A percentile compares a stretch with the other conserved stretches of the same genome.
These are phyloP conservation scores for Hyposoter dolosus DNA, from an alignment of 2,888 invertebrate genomes.

Conservation along the genomic window DNA sequence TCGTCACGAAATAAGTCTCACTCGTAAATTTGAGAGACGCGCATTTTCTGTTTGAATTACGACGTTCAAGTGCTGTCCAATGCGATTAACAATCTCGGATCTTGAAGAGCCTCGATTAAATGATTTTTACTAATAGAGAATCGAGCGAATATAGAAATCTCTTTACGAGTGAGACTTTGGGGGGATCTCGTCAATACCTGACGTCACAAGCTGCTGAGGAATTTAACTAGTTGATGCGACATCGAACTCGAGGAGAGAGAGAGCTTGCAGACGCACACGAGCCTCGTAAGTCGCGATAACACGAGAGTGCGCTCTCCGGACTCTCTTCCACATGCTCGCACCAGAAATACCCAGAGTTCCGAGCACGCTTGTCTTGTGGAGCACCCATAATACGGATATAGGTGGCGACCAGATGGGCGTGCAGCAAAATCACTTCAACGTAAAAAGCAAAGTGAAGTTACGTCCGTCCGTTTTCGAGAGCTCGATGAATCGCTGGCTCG, in stretches of 20 bases:
- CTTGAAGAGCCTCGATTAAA: constrained; percentile 17
- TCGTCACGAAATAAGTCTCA: background rate
- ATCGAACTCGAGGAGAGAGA: constrained; percentile 76
- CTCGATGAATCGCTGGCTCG: background rate
- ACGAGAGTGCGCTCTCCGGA: constrained; percentile 68
- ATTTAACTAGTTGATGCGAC: constrained; percentile 46
- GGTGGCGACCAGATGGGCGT: constrained; percentile 24
- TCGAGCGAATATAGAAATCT: constrained; percentile 34
- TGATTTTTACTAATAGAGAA: constrained; percentile 59
- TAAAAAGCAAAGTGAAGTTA: background rate
- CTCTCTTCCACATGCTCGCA: constrained; percentile 68
- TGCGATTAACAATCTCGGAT: background rate
- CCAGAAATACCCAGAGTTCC: constrained; percentile 76
- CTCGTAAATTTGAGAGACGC: background rate
- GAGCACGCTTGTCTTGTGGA: constrained; percentile 56
- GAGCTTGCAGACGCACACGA: constrained; percentile 74
- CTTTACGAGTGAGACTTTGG: constrained; percentile 9
- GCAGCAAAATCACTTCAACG: background rate
- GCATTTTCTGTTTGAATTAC: background rate
- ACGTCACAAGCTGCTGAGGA: constrained; percentile 38
- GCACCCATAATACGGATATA: constrained; percentile 1
- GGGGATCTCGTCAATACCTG: constrained; percentile 46
- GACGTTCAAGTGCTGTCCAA: constrained; percentile 4
- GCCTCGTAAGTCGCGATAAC: constrained; percentile 72
- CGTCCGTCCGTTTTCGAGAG: background rate